A percentile compares a stretch with the other conserved stretches of the same genome.
Conservation (phyloP, 2,113 vertebrate species). For the Chaetodon auriga region DNA sequence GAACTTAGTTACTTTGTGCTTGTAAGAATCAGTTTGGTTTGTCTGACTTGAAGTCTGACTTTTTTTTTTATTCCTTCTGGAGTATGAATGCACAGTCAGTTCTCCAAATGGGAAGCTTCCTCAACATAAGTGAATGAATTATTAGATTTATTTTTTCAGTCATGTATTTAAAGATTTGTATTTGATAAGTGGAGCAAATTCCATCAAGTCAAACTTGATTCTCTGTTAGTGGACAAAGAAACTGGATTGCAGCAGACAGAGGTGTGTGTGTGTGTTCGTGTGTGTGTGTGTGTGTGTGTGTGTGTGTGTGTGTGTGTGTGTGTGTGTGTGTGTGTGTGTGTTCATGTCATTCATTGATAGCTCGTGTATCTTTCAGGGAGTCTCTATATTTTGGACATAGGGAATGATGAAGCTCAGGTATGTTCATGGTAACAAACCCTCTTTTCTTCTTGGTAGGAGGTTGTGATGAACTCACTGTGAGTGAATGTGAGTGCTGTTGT, state of each 20-base stretch:
- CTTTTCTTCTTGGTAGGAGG: background rate
- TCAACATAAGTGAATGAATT: background rate
- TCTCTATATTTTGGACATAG: background rate
- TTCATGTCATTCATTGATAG: background rate
- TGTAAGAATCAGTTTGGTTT: no score
- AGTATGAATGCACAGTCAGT: background rate
- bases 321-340: no score
- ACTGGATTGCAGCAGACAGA: background rate
- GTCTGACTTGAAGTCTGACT: background rate
- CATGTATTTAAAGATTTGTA: background rate
- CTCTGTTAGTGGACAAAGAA: background rate
- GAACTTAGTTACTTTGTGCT: no score
- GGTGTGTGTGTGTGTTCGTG: no score
- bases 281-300: no score
- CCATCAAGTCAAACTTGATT: no score
- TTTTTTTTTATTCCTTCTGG: background rate
- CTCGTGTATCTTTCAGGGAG: background rate
- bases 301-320: no score
- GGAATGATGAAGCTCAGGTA: background rate
- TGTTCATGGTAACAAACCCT: background rate
- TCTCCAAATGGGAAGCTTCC: background rate
- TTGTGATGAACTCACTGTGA: slow-evolving; percentile 17
- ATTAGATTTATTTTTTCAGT: background rate
- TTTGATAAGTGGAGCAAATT: background rate
- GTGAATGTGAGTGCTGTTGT: slow-evolving; percentile 15